A percentile compares a stretch with the other conserved stretches of the same genome.
phyloP scores from a whole-genome alignment of 1,140 invertebrate genomes.

The Pararge aegeria region DNA sequence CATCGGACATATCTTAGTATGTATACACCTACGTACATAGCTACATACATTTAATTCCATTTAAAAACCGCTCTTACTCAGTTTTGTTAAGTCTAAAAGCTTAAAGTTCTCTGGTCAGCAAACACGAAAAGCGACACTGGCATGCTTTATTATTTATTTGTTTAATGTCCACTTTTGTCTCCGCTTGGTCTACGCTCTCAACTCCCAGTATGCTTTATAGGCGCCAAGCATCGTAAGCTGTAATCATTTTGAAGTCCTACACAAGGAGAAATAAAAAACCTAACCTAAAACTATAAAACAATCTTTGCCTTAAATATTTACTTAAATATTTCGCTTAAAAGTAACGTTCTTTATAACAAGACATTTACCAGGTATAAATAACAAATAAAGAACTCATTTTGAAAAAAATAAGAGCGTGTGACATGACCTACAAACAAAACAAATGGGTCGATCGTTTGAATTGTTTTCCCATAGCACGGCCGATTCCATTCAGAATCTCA shows the following conservation, averaged over 20 bases:
- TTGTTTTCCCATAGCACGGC: slow-evolving; percentile 69
- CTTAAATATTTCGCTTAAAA: too few species aligned
- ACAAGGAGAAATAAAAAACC: too few species aligned
- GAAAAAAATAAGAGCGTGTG: slow-evolving; percentile 22
- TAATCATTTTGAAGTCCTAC: background rate
- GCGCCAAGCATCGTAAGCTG: slow-evolving; percentile 1
- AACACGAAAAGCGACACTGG: slow-evolving; percentile 44
- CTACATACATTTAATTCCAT: too few species aligned
- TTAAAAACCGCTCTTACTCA: too few species aligned
- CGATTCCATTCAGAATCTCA: slow-evolving; percentile 75
- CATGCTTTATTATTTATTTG: slow-evolving; percentile 48
- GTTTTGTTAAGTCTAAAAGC: background rate
- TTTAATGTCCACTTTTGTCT: slow-evolving; percentile 53
- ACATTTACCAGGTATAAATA: too few species aligned
- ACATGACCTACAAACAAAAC: slow-evolving; percentile 64
- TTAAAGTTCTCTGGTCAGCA: slow-evolving; percentile 28
- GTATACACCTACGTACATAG: too few species aligned
- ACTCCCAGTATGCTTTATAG: slow-evolving; percentile 19
- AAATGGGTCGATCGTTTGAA: slow-evolving; percentile 50
- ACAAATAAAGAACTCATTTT: slow-evolving; percentile 3
- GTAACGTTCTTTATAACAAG: too few species aligned
- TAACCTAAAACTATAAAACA: too few species aligned
- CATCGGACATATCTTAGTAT: too few species aligned
- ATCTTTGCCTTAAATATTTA: too few species aligned
- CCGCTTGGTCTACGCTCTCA: slow-evolving; percentile 33